Evolutionary conservation across 2,113 vertebrate genomes (phyloP), one percentile per base, ranked within the genome.

Genomic region (Lethenteron reissneri): DNA sequence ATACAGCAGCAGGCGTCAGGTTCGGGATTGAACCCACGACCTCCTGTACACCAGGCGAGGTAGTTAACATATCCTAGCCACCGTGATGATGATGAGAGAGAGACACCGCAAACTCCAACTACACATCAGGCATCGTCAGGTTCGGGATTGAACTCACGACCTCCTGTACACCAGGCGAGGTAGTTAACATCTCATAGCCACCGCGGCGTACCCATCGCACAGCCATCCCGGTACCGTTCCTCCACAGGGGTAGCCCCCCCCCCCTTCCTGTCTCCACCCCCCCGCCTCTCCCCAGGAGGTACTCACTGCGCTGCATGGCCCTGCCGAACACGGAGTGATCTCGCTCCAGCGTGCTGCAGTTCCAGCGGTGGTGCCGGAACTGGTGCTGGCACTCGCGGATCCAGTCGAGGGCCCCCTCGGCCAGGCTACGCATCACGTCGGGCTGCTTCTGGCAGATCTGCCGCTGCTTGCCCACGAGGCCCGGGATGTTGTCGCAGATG

Each of bases 361-460:
- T 97, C 94, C 94, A 97, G 76, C 94, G 88, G 77, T 97, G 92
- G 79, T 96, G 87, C 75, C 88, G 87, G 80, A 97, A 97, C 77
- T 97, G 94, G 78, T 97, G 88, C 80, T 97, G 94, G 75, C 94
- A 97, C 76, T 97, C 94, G 21, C 86, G 81, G 77, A 97, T 92
- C 94, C 94, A 97, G 75, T 97, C 92, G 76, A 89, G 90, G 75
- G 91, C 89, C 58, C 94, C 94, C 73, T 92, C 90, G 0, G 92
- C 91, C 6, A 97, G 88, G 0, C 92, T 91, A 77, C 94, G 94
- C 94, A 97, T 97, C 80, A 94, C 89, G 78, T 97, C 92, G 0
- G 94, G 90, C 75, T 97, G 85, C 68, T 86, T 83, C 80, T 94
- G 94, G 79, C 94, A 97, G 74, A 97, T 81, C 75, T 97, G 92